Evolutionary conservation across 2,888 invertebrate species (phyloP), one percentile per base, ranked within the genome.

Genomic region (Balanococcus diminutus): DNA sequence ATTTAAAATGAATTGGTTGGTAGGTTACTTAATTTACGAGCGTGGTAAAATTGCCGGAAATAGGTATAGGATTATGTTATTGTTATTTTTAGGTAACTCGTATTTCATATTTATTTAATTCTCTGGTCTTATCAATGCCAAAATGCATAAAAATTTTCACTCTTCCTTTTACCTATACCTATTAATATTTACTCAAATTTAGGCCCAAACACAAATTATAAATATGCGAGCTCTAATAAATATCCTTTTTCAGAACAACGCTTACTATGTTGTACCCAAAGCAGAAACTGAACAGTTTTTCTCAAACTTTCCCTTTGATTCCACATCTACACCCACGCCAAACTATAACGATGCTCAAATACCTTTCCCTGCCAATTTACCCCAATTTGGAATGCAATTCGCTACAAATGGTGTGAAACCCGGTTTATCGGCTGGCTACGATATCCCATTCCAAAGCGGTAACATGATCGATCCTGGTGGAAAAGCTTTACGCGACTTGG

Each of bases 221-320:
- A 67, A 28, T 28, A 79, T 11, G 36, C 25, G 16, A n/a, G 8
- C 75, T 79, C 19, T 79, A 79, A 79, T 36, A 9, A 16, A 79
- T 36, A 36, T 79, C 36, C n/a, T 79, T 79, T 79, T 79, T 79
- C 75, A 79, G 75, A 79, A 36, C 19, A 19, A 36, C 36, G 36
- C 75, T 79, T 79, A n/a, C n/a, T n/a, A 19, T 79, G 75, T 36
- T 9, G 4, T 79, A 36, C 75, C 75, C 36, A 79, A 79, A 8
- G 32, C 75, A 36, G 75, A 2, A 36, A 32, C 6, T 79, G 36
- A 25, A 79, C 11, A 16, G 5, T 79, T 28, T 79, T 32, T 36
- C 32, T 36, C 75, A 79, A 36, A 79, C 2, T 32, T 79, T 8
- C 75, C 75, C 6, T 79, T 79, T 11, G 16, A 28, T 36, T 36